These are phyloP conservation scores for Aurelia aurita DNA, from an alignment of 30 jellyfish, hydroid and myxozoan species.

Conservation along the genomic window DNA sequence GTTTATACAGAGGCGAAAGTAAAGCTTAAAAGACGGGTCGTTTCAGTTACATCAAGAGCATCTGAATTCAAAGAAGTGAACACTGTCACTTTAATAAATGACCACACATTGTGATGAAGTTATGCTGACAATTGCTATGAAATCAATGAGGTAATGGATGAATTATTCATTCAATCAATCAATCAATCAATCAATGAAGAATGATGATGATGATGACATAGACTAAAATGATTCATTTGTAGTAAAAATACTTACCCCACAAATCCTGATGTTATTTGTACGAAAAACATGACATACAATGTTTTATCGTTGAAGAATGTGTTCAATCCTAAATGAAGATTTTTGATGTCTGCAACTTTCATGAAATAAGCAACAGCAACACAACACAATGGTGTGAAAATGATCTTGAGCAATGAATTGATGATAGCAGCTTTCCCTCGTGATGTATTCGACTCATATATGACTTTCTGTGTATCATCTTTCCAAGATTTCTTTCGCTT, in stretches of 20 bases:
- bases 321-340: slow-evolving; percentile 51
- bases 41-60: too few species aligned
- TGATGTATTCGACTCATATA: slow-evolving; percentile 84
- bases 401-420: slow-evolving; percentile 72
- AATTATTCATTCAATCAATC: too few species aligned
- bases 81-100: too few species aligned
- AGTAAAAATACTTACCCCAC: slow-evolving; percentile 63
- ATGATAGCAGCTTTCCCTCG: slow-evolving; percentile 91
- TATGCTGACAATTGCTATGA: too few species aligned
- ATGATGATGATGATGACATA: too few species aligned
- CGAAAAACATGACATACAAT: slow-evolving; percentile 73
- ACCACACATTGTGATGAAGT: too few species aligned
- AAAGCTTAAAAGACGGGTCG: too few species aligned
- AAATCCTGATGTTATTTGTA: slow-evolving; percentile 76
- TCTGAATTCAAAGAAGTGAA: too few species aligned
- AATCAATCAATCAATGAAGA: too few species aligned
- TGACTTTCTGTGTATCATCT: slow-evolving; percentile 82
- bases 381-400: slow-evolving; percentile 77
- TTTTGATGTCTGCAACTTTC: slow-evolving; percentile 72
- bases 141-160: too few species aligned
- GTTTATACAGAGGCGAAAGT: too few species aligned
- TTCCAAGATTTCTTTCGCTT: slow-evolving; percentile 39
- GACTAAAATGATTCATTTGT: too few species aligned
- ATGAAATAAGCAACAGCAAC: slow-evolving; percentile 82
- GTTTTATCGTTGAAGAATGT: slow-evolving; percentile 55